Evolutionary conservation across 2,113 vertebrate genomes (phyloP), one percentile per base, ranked within the genome.

Genomic region (Oncorhynchus tshawytscha): DNA sequence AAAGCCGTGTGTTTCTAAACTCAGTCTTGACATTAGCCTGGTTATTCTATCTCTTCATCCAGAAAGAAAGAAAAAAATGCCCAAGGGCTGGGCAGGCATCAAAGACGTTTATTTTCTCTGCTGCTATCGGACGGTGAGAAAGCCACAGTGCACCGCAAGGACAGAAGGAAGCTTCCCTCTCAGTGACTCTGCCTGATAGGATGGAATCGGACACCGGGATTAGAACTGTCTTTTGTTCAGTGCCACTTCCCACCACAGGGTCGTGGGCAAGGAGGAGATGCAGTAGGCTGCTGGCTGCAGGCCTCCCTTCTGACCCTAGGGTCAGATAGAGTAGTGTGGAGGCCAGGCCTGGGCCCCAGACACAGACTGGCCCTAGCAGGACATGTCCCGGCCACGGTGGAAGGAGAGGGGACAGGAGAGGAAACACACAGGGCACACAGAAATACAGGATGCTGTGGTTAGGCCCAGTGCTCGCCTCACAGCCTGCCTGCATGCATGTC

Each of bases 161-260:
- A 87, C 84, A 92, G 89, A 85, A 90, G 92, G 90, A 94, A 89
- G 86, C 86, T 92, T 92, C 88, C 88, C 91, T 92, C 89, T 92
- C 90, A 88, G 84, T 94, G 92, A 88, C 90, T 91, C 89, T 66
- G 82, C 81, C 78, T 93, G 94, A 94, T 89, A 87, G 88, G 90
- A 95, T 94, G 87, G 90, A 92, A 89, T 91, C 89, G 91, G 93
- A 94, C 94, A 94, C 86, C 90, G 71, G 93, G 93, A 95, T 95
- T 94, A 94, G 85, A n/a, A 72, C 57, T 77, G 82, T 78, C 87
- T 88, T 91, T 95, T 94, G 93, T 94, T 79, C 87, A 78, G 78
- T 86, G 87, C 88, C 89, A 89, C 91, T 94, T 93, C 92, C 91
- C 92, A 92, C 88, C 90, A 71, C 84, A 72, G 92, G 88, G 89